Evolutionary conservation across 30 jellyfish, hydroid and myxozoan species (phyloP).

Genomic region (Aurelia sp.): DNA sequence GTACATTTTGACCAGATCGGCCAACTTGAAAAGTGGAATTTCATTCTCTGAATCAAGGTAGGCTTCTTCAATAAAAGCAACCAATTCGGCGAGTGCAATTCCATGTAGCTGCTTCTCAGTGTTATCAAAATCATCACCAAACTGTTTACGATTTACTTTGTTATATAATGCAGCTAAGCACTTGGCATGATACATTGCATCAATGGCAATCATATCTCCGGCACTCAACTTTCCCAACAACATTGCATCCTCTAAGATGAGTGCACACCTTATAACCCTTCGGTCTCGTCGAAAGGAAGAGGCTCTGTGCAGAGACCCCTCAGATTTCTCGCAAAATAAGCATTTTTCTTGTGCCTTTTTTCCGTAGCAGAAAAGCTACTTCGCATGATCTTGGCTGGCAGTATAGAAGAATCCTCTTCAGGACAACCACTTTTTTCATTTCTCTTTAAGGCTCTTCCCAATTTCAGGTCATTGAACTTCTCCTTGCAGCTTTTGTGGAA

Average conservation of each 20-base stretch:
- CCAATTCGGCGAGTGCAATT: constrained; percentile 19
- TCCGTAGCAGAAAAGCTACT: too few species aligned
- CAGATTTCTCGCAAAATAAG: too few species aligned
- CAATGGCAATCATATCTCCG: constrained; percentile 12
- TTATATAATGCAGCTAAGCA: constrained; percentile 13
- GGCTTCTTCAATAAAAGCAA: neutral
- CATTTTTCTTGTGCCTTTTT: too few species aligned
- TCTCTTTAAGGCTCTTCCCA: too few species aligned
- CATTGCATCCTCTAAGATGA: neutral
- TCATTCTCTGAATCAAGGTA: neutral
- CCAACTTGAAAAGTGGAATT: neutral
- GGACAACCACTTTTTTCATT: too few species aligned
- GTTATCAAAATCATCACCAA: neutral
- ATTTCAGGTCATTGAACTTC: too few species aligned
- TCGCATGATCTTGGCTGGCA: too few species aligned
- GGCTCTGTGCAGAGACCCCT: constrained; percentile 3
- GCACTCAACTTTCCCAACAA: constrained; percentile 3
- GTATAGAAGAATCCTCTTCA: too few species aligned
- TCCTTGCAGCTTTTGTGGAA: too few species aligned
- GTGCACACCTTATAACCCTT: neutral
- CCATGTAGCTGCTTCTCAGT: neutral
- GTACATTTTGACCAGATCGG: neutral
- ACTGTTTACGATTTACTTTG: neutral
- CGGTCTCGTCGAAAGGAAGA: neutral
- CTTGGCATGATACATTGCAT: constrained; percentile 11